Conservation (phyloP, 1,140 invertebrate species). For the Argopecten irradians region DNA sequence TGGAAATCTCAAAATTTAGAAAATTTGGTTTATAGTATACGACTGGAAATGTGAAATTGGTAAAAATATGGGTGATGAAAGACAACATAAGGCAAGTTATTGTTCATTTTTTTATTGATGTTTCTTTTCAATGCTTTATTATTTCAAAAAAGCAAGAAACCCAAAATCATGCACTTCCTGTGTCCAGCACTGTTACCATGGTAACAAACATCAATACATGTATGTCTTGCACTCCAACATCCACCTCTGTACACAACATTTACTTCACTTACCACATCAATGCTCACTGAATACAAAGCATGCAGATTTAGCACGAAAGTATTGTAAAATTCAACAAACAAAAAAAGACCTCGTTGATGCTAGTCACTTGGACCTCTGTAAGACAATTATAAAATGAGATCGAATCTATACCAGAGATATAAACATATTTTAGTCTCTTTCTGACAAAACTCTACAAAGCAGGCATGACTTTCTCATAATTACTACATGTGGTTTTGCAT, state of each 20-base stretch:
- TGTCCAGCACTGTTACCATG: conserved; percentile 14
- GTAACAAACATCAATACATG: conserved; percentile 18
- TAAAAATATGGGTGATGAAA: too few relatives aligned
- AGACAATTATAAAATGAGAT: not conserved
- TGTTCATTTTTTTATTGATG: not conserved
- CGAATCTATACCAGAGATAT: not conserved
- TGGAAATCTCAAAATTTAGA: too few relatives aligned
- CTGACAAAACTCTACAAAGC: not conserved
- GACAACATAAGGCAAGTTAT: not conserved
- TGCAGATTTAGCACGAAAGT: conserved; percentile 9
- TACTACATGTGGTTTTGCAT: too few relatives aligned
- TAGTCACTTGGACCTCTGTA: not conserved
- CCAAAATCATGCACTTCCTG: conserved; percentile 9
- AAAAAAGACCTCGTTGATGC: not conserved
- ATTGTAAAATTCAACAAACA: not conserved
- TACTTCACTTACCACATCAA: not conserved
- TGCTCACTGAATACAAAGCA: not conserved
- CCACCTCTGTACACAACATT: conserved; percentile 6
- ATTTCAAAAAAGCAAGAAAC: not conserved
- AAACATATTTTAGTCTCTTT: not conserved
- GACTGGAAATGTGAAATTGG: too few relatives aligned
- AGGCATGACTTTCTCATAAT: not conserved
- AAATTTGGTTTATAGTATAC: too few relatives aligned
- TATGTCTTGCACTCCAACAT: not conserved
- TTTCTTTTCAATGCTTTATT: conserved; percentile 18